Evolutionary conservation across 2,797 vertebrate genomes (phyloP), one percentile per base, ranked within the genome.

Genomic region (Sebastes kiyomatsui): DNA sequence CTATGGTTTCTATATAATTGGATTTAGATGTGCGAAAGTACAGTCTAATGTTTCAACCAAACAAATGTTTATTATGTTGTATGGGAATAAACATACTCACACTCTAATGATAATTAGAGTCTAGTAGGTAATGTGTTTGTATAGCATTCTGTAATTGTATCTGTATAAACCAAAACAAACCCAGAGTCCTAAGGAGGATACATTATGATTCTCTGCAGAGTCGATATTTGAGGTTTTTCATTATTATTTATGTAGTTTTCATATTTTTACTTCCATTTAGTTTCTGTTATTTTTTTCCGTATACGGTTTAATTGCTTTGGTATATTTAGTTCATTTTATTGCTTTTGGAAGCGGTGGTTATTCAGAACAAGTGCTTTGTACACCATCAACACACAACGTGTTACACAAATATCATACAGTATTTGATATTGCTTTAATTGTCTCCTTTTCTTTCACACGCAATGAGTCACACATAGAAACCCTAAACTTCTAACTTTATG

Each of bases 101-200:
- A 32, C 64, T 73, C 11, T 64, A 85, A 83, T 80, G 69, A 79
- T 79, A 69, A 80, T 80, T 81, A 77, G 66, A 76, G 61, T 62
- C 67, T 25, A 61, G 64, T 71, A 79, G 75, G 65, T 81, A 76
- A 81, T 81, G 70, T 82, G 73, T 80, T 84, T 77, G 46, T 86
- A 64, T 27, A 67, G 65, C 22, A 66, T 73, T 58, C 35, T 49
- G 32, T 81, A 79, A 86, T 85, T 83, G 38, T 77, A n/a, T 75
- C 67, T 79, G 49, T 62, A 52, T 32, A 75, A 81, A 77, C 6
- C 18, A 83, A 81, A 82, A 35, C 35, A 79, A 78, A 78, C 66
- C 67, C 8, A 49, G 67, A 71, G 38, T 22, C 65, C 58, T 28
- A 38, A 20, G 23, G 64, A 73, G 55, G 33, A 79, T 16, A n/a